Conservation (phyloP, 2,888 invertebrate species). For the Pachycephus smyrnensis region DNA sequence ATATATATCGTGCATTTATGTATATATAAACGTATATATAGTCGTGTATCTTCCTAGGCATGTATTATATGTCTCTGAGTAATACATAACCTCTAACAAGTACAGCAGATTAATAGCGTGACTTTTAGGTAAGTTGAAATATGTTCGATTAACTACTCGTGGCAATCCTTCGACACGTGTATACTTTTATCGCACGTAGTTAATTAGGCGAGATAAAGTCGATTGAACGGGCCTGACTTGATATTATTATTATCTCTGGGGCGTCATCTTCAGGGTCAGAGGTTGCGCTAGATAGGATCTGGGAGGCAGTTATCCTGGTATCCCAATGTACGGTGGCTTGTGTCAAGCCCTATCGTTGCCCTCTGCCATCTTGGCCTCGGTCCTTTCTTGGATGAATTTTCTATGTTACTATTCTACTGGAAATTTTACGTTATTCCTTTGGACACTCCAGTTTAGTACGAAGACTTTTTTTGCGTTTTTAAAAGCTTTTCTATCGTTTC, state of each 20-base stretch:
- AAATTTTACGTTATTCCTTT: too few species aligned
- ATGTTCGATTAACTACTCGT: not conserved
- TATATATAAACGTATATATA: not conserved
- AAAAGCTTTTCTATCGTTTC: too few species aligned
- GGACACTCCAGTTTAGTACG: too few species aligned
- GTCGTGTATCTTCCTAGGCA: too few species aligned
- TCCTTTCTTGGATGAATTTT: too few species aligned
- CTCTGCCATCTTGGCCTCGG: too few species aligned
- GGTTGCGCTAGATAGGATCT: too few species aligned
- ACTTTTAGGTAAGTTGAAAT: not conserved
- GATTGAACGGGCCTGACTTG: conserved; percentile 7
- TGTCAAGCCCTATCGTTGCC: too few species aligned
- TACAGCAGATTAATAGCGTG: not conserved
- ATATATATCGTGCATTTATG: not conserved
- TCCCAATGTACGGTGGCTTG: too few species aligned
- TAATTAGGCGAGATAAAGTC: conserved; percentile 22
- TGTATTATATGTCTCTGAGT: not conserved
- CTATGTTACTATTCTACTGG: too few species aligned
- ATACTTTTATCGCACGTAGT: conserved; percentile 10
- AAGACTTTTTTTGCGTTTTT: too few species aligned
- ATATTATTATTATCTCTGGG: not conserved
- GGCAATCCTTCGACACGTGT: not conserved
- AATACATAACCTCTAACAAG: not conserved
- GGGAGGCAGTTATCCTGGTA: too few species aligned
- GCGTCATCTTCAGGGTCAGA: not conserved